Evolutionary conservation across 2,888 invertebrate species (phyloP).

Genomic region (Lepidocyrtoides sp.): DNA sequence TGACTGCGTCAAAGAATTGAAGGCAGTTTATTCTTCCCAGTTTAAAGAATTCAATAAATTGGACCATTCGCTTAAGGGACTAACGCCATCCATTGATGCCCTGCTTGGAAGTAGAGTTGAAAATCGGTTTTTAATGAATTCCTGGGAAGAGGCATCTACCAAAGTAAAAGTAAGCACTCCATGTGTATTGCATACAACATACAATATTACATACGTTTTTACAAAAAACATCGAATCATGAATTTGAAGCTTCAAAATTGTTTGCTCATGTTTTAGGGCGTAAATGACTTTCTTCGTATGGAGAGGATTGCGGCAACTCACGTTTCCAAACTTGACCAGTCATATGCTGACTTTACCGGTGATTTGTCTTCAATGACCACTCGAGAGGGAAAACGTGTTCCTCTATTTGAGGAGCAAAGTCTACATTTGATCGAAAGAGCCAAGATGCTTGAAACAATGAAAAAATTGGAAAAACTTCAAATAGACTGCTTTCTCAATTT

Average conservation of each 20-base stretch:
- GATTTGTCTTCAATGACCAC: background rate
- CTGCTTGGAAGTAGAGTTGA: constrained; percentile 70
- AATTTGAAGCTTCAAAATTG: background rate
- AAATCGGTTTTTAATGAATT: constrained; percentile 64
- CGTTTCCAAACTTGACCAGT: constrained; percentile 88
- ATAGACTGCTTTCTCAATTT: constrained; percentile 86
- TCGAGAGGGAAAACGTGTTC: background rate
- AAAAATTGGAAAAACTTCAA: constrained; percentile 12
- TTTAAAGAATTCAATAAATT: constrained; percentile 41
- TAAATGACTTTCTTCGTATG: constrained; percentile 36
- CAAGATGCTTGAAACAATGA: constrained; percentile 46
- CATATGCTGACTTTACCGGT: background rate
- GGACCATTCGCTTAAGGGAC: background rate
- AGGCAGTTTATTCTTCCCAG: constrained; percentile 22
- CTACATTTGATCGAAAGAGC: constrained; percentile 37
- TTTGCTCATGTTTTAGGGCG: background rate
- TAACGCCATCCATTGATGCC: constrained; percentile 62
- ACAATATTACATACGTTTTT: too few relatives aligned
- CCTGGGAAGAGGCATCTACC: constrained; percentile 66
- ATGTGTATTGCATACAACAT: background rate
- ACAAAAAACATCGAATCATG: background rate
- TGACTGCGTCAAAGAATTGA: background rate
- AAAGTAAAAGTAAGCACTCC: constrained; percentile 68
- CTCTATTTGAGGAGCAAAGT: constrained; percentile 30
- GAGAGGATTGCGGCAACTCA: constrained; percentile 88